These are phyloP conservation scores for Meriones psammophilus DNA, from an alignment of 2,797 vertebrate genomes.

Conservation along the genomic window DNA sequence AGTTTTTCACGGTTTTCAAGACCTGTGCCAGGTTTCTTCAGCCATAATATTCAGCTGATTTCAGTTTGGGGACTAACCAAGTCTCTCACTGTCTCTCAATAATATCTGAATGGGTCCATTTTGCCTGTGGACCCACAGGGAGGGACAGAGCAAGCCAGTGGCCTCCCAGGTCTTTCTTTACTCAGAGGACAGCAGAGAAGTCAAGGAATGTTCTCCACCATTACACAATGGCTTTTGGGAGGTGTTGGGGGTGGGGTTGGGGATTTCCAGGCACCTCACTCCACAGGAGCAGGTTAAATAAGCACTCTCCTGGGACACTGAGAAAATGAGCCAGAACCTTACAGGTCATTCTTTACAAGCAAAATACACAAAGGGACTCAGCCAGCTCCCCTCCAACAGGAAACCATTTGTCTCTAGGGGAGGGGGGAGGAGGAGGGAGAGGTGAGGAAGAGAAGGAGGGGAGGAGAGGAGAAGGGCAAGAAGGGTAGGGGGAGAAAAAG, in stretches of 20 bases:
- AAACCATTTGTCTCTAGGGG: constrained; percentile 70
- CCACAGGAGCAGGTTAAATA: constrained; percentile 49
- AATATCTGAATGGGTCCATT: constrained; percentile 38
- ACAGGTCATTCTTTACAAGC: constrained; percentile 44
- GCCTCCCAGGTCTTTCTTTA: constrained; percentile 12
- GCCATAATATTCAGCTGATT: constrained; percentile 3
- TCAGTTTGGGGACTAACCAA: not conserved
- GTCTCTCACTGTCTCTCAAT: constrained; percentile 5
- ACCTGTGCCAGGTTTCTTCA: not conserved
- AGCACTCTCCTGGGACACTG: constrained; percentile 27
- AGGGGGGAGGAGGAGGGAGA: not conserved
- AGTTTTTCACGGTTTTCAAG: not conserved
- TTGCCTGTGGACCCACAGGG: not conserved
- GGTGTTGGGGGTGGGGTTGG: not conserved
- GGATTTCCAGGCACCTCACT: not conserved
- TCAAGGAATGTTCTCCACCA: constrained; percentile 6
- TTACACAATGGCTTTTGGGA: not conserved
- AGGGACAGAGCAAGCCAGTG: not conserved
- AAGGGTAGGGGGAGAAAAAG: not conserved
- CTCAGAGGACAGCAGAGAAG: not conserved
- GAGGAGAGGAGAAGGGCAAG: not conserved
- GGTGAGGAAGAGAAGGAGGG: not conserved
- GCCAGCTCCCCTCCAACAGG: constrained; percentile 74
- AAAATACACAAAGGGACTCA: constrained; percentile 63
- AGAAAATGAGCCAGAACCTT: constrained; percentile 58